Base-by-base conservation (phyloP, 92 coral and sea anemone species). In the Porites rus region DNA sequence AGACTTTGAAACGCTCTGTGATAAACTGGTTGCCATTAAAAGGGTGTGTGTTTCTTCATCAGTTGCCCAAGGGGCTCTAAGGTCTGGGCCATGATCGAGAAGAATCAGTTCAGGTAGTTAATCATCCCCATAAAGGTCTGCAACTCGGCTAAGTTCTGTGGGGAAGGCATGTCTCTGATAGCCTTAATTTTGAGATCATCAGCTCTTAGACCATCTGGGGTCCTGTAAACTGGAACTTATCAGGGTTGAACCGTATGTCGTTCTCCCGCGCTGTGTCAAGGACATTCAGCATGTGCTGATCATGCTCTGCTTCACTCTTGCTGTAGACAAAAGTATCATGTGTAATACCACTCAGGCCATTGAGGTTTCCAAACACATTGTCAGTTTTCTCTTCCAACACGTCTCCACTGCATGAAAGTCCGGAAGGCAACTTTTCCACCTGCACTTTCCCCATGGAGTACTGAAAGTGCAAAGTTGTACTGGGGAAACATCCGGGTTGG, bases 401-500 rank as follows among this genome's bases (percentile, higher is more conserved):
- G 11, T 90, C 90, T 69, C 87, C 93, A 28, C 89, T 68, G 59
- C 76, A 75, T 7, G 90, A 59, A 10, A 87, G 88, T n/a, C 92
- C 90, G 81, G 90, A 84, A n/a, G 92, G 92, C 7, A 90, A 81
- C 31, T 75, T 16, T 51, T 89, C 88, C 88, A 86, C 2, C 89
- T 59, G 81, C 38, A 92, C 85, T 88, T 88, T 11, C 90, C 92
- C 92, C 92, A 88, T 10, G 92, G 92, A 8, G 78, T 83, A 7
- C 91, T 91, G 68, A 82, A 86, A 0, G 87, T 69, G 69, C 94
- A 91, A 7, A 91, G 96, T 52, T 93, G 94, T 64, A 87, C 94
- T 81, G 92, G 91, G 24, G 92, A 81, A 5, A 71, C 61, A 21
- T 78, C 73, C 3, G 70, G 85, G 84, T 80, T 81, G 8, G 82